Conservation (phyloP, 2,888 invertebrate species). For the Scaptomyza polygonia region DNA sequence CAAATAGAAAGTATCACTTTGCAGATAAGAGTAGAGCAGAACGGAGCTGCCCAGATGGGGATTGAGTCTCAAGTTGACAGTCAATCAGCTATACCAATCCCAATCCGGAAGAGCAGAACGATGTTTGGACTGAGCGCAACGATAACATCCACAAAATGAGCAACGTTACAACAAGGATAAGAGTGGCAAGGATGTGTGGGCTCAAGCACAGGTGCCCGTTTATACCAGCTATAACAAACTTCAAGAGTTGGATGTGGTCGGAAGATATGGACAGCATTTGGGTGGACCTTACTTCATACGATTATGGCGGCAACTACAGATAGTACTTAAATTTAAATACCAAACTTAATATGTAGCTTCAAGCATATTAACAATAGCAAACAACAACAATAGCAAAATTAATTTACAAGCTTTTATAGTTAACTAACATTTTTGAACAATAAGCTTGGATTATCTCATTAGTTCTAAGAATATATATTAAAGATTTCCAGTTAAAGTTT, state of each 20-base stretch:
- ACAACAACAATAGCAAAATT: background rate
- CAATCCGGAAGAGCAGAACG: slow-evolving; percentile 4
- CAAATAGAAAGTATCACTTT: slow-evolving; percentile 22
- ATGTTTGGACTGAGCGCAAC: slow-evolving; percentile 8
- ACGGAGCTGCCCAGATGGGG: background rate
- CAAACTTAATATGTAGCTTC: background rate
- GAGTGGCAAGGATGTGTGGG: slow-evolving; percentile 59
- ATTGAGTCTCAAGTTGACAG: too few relatives aligned
- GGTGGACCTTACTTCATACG: slow-evolving; percentile 75
- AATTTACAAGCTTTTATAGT: background rate
- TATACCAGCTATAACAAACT: slow-evolving; percentile 75
- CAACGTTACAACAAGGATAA: slow-evolving; percentile 53
- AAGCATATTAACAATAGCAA: background rate
- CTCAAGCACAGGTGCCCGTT: slow-evolving; percentile 59
- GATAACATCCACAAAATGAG: slow-evolving; percentile 24
- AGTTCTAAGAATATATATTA: background rate
- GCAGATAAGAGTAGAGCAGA: slow-evolving; percentile 22
- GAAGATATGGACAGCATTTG: slow-evolving; percentile 71
- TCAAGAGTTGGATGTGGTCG: slow-evolving; percentile 72
- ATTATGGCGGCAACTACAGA: slow-evolving; percentile 56
- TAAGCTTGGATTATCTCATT: background rate
- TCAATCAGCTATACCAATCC: slow-evolving; percentile 5
- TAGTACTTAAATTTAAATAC: too few relatives aligned
- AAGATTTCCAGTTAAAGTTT: background rate
- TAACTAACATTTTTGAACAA: background rate